These are phyloP conservation scores for Drosophila monieri DNA, from an alignment of 2,888 invertebrate genomes.

Conservation along the genomic window DNA sequence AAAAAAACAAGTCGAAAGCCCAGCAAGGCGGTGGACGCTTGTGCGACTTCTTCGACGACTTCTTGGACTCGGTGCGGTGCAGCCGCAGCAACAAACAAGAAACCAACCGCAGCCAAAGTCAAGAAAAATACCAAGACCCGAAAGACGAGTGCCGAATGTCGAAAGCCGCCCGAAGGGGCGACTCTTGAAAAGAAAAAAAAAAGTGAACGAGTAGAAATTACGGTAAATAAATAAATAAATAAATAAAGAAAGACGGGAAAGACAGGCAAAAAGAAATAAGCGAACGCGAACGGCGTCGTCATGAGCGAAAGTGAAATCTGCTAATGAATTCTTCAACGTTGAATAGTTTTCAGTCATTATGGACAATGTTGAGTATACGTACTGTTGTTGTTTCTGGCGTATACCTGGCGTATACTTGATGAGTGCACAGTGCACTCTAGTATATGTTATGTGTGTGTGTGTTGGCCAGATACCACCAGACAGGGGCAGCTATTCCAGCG, in stretches of 20 bases:
- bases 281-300: slow-evolving; percentile 71
- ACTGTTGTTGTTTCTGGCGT: slow-evolving; percentile 33
- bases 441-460: not conserved
- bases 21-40: slow-evolving; percentile 50
- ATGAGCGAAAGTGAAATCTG: slow-evolving; percentile 83
- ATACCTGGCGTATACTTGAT: slow-evolving; percentile 57
- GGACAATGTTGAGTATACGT: slow-evolving; percentile 33
- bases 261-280: slow-evolving; percentile 60
- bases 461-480: slow-evolving; percentile 36
- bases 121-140: slow-evolving; percentile 42
- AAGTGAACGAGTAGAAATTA: slow-evolving; percentile 79
- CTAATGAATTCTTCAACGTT: slow-evolving; percentile 83
- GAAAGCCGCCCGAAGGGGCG: slow-evolving; percentile 22
- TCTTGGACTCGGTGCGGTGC: slow-evolving; percentile 31
- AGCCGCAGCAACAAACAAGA: slow-evolving; percentile 48
- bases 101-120: slow-evolving; percentile 51
- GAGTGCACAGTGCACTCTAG: slow-evolving; percentile 33
- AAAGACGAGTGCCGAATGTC: slow-evolving; percentile 21
- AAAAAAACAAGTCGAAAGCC: slow-evolving; percentile 36
- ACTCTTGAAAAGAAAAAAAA: slow-evolving; percentile 31
- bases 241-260: slow-evolving; percentile 53
- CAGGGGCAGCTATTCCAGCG: slow-evolving; percentile 26
- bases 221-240: slow-evolving; percentile 67
- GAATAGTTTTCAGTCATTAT: slow-evolving; percentile 82
- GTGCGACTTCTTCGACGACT: slow-evolving; percentile 61